Percentiles rank a stretch among this genome's conserved stretches.
phyloP scores from a whole-genome alignment of 2,113 vertebrate species.

The Phrynosoma platyrhinos region DNA sequence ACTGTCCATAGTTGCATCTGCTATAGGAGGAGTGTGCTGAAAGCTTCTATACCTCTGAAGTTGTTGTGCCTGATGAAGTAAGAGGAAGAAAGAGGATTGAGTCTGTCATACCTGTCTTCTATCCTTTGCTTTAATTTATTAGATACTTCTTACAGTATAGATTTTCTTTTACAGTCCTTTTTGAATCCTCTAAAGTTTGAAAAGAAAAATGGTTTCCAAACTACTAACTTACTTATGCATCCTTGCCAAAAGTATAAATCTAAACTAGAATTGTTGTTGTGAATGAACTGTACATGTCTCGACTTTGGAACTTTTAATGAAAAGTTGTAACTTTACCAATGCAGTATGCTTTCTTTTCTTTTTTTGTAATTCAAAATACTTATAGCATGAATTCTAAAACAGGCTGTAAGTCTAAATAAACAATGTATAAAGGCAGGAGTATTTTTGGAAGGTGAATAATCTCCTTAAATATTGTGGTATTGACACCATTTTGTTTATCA shows the following conservation, averaged over 20 bases:
- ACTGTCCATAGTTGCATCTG: neutral
- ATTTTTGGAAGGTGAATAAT: slow-evolving; percentile 9
- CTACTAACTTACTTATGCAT: neutral
- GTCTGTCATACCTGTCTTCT: neutral
- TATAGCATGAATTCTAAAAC: neutral
- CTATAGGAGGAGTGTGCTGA: neutral
- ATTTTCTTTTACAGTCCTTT: neutral
- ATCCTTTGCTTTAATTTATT: neutral
- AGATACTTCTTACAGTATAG: neutral
- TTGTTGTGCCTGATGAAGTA: neutral
- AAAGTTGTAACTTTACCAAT: neutral
- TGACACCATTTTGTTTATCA: neutral
- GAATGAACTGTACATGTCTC: slow-evolving; percentile 1
- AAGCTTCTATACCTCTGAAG: neutral
- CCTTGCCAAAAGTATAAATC: neutral
- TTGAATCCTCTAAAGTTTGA: neutral
- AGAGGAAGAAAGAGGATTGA: neutral
- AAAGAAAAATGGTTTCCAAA: neutral
- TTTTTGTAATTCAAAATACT: neutral
- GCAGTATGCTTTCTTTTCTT: neutral
- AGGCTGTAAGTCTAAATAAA: slow-evolving; percentile 20
- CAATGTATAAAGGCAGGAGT: neutral
- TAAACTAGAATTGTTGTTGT: neutral
- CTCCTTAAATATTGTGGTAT: neutral
- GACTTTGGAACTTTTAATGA: neutral